Percentiles rank a stretch among this genome's conserved stretches.
Evolutionary conservation across 2,113 vertebrate genomes (phyloP).

Genomic region (Ptyas mucosa): DNA sequence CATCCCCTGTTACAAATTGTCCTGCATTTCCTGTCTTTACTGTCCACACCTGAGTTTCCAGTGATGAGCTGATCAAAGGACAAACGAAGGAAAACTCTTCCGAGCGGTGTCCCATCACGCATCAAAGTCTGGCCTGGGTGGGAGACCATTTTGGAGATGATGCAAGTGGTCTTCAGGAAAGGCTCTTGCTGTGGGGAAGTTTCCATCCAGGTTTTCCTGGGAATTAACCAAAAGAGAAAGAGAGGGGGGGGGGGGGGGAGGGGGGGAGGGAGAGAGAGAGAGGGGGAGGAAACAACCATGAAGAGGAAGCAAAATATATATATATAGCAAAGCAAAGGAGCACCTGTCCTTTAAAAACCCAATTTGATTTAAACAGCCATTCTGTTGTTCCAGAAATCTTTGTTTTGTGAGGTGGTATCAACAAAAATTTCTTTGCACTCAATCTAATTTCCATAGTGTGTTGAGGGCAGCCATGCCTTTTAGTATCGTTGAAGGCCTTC

Average conservation of each 20-base stretch:
- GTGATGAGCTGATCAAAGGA: neutral
- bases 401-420: neutral
- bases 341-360: neutral
- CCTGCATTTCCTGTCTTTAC: neutral
- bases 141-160: neutral
- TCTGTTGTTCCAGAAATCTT: slow-evolving; percentile 39
- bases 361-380: neutral
- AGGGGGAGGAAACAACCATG: neutral
- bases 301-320: neutral
- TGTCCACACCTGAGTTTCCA: slow-evolving; percentile 33
- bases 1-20: neutral
- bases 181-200: slow-evolving; percentile 39
- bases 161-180: slow-evolving; percentile 50
- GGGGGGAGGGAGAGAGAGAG: neutral
- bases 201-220: slow-evolving; percentile 49
- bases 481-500: neutral
- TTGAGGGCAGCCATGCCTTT: neutral
- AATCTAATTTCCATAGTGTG: neutral
- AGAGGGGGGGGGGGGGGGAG: no score
- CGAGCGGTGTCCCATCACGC: slow-evolving; percentile 3
- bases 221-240: slow-evolving; percentile 1
- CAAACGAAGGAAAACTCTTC: neutral
- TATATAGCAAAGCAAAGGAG: neutral
- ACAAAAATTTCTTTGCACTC: neutral
- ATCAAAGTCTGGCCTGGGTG: neutral